phyloP scores from a whole-genome alignment of 2,113 vertebrate genomes.

The Urocitellus parryii region DNA sequence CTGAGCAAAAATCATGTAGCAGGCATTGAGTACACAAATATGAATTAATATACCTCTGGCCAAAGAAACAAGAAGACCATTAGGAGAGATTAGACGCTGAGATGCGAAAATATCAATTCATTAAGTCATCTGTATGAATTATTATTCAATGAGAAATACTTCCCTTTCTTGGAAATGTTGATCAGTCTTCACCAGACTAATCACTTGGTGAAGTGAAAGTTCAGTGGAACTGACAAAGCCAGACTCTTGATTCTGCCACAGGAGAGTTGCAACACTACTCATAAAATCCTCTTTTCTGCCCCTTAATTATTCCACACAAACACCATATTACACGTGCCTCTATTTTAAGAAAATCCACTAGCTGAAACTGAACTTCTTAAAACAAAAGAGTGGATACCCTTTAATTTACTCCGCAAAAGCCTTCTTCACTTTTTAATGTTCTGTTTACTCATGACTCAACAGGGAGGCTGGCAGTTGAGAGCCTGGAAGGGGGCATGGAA shows the following conservation, averaged over 20 bases:
- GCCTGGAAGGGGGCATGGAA: background rate
- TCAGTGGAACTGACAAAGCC: background rate
- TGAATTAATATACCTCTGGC: background rate
- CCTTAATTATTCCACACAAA: slow-evolving; percentile 53
- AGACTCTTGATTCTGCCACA: background rate
- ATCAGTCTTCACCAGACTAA: background rate
- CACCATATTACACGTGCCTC: slow-evolving; percentile 3
- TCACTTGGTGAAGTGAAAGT: background rate
- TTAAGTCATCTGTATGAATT: background rate
- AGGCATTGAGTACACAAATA: background rate
- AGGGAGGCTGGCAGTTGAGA: background rate
- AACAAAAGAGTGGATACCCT: slow-evolving; percentile 45
- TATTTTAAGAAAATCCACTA: slow-evolving; percentile 56
- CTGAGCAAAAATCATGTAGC: background rate
- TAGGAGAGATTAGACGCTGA: background rate
- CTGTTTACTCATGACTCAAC: background rate
- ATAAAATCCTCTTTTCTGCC: background rate
- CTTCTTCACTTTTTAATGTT: background rate
- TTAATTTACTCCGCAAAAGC: slow-evolving; percentile 41
- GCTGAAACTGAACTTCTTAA: slow-evolving; percentile 55
- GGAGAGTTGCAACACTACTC: background rate
- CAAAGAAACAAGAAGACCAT: background rate
- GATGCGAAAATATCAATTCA: background rate
- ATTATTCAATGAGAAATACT: background rate
- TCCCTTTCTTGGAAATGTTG: background rate